A percentile compares a stretch with the other conserved stretches of the same genome.
Evolutionary conservation across 2,113 vertebrate genomes (phyloP).

Genomic region (Reinhardtius hippoglossoides): DNA sequence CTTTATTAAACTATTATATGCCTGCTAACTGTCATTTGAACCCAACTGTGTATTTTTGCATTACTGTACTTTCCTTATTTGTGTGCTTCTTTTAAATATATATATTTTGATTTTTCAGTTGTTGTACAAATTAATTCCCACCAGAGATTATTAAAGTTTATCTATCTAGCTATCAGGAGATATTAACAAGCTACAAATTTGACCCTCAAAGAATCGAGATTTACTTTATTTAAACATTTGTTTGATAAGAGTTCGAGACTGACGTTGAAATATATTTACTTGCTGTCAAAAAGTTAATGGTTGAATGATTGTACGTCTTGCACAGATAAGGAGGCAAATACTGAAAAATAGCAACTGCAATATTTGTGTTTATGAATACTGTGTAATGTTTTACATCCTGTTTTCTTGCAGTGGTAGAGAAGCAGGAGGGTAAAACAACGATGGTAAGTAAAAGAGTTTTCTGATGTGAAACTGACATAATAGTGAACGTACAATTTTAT

Average conservation of each 20-base stretch:
- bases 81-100: too few relatives aligned
- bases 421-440: slow-evolving; percentile 72
- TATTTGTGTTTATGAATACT: not conserved
- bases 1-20: too few relatives aligned
- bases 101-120: too few relatives aligned
- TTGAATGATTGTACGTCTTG: not conserved
- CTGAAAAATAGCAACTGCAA: not conserved
- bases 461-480: not conserved
- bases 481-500: not conserved
- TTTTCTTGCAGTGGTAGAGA: slow-evolving; percentile 80
- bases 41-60: too few relatives aligned
- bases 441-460: slow-evolving; percentile 67
- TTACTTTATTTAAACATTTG: not conserved
- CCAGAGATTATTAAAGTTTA: too few relatives aligned
- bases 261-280: not conserved
- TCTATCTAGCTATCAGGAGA: too few relatives aligned
- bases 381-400: not conserved
- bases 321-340: too few relatives aligned
- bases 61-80: too few relatives aligned
- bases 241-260: not conserved
- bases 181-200: too few relatives aligned
- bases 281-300: not conserved
- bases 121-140: too few relatives aligned
- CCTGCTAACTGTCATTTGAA: too few relatives aligned
- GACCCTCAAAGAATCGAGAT: too few relatives aligned